Percentiles rank a stretch among this genome's conserved stretches.
Conservation (phyloP, 2,888 invertebrate species). For the Cryptocheilus praepositus region DNA sequence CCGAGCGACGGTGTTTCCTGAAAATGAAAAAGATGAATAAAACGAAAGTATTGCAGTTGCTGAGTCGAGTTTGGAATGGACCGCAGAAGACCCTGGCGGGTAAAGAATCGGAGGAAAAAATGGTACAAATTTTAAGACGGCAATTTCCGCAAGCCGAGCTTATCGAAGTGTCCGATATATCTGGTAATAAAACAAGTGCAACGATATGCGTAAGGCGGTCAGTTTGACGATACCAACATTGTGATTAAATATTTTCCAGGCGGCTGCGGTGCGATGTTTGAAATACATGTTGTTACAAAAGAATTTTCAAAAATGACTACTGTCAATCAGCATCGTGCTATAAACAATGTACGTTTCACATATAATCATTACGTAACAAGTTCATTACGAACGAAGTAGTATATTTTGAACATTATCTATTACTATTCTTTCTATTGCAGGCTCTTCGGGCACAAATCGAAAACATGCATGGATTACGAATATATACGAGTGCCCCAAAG, state of each 20-base stretch:
- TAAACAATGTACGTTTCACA: constrained; percentile 78
- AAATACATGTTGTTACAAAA: constrained; percentile 81
- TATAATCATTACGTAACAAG: not conserved
- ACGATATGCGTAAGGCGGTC: too few relatives aligned
- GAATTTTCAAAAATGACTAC: constrained; percentile 83
- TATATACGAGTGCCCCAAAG: constrained; percentile 80
- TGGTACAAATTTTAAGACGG: constrained; percentile 73
- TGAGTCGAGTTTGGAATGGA: constrained; percentile 72
- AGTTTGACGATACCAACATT: constrained; percentile 3
- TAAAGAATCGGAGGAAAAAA: constrained; percentile 71
- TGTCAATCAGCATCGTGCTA: constrained; percentile 85
- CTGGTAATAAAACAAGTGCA: constrained; percentile 71
- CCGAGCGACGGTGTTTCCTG: not conserved
- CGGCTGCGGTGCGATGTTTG: constrained; percentile 89
- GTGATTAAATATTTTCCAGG: constrained; percentile 74
- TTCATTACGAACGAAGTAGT: not conserved
- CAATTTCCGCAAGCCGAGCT: constrained; percentile 80
- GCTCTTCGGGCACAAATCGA: constrained; percentile 86
- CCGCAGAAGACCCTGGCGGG: constrained; percentile 62
- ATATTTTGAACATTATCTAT: not conserved
- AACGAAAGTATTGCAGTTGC: constrained; percentile 70
- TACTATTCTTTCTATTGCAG: constrained; percentile 59
- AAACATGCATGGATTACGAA: constrained; percentile 89
- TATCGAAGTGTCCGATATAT: constrained; percentile 83
- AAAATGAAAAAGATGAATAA: constrained; percentile 63